These are phyloP conservation scores for Carlito syrichta DNA, from an alignment of 2,113 vertebrate genomes.

Conservation along the genomic window DNA sequence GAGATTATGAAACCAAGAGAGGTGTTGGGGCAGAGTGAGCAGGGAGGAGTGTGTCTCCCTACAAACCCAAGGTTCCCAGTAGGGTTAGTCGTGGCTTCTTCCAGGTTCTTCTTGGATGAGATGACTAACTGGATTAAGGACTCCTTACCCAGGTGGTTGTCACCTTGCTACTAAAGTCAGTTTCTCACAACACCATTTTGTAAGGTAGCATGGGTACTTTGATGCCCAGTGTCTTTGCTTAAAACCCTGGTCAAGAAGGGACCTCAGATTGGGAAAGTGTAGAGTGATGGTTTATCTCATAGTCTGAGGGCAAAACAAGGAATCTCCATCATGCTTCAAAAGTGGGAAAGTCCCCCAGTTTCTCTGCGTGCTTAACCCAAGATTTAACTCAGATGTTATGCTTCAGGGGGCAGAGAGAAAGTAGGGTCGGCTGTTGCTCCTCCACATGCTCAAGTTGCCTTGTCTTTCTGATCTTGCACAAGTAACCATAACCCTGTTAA, in stretches of 20 bases:
- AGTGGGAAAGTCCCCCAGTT: background rate
- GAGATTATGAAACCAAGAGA: background rate
- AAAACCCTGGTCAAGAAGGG: background rate
- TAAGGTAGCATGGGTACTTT: background rate
- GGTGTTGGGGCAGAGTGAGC: background rate
- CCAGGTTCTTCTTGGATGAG: background rate
- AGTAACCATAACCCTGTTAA: background rate
- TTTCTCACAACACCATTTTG: background rate
- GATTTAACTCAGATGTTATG: background rate
- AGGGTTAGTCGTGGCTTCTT: background rate
- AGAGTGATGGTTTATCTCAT: background rate
- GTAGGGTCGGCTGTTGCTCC: background rate
- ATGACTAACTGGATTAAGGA: background rate
- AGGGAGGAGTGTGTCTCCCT: background rate
- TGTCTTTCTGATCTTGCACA: background rate
- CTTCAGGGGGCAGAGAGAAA: background rate
- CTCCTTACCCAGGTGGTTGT: background rate
- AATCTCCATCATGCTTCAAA: background rate
- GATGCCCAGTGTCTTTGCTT: background rate
- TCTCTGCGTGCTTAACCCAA: background rate
- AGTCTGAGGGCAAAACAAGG: background rate
- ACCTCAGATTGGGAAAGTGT: background rate
- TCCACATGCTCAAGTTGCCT: background rate
- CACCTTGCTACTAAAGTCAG: background rate
- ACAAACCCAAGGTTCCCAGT: background rate